These are phyloP conservation scores for Nemapogon koenigi DNA, from an alignment of 2,888 invertebrate genomes.

Conservation along the genomic window DNA sequence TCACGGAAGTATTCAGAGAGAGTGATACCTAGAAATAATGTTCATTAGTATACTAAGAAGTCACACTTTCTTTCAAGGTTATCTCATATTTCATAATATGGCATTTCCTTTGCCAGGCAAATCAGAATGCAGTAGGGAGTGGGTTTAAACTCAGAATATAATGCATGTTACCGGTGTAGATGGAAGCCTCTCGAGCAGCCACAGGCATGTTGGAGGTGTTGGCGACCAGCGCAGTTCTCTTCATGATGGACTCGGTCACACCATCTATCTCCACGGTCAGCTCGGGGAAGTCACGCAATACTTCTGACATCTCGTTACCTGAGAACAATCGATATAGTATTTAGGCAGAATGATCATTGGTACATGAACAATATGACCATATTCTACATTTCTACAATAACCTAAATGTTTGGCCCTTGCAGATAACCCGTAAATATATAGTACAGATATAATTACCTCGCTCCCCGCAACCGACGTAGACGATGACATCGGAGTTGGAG, in stretches of 20 bases:
- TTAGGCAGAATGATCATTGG: too few relatives aligned
- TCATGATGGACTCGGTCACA: slow-evolving; percentile 98
- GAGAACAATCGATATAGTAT: too few relatives aligned
- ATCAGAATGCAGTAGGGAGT: too few relatives aligned
- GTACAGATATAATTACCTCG: slow-evolving; percentile 67
- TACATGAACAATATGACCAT: too few relatives aligned
- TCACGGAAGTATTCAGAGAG: slow-evolving; percentile 99
- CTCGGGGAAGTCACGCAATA: slow-evolving; percentile 98
- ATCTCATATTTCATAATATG: too few relatives aligned
- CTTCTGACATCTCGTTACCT: slow-evolving; percentile 99
- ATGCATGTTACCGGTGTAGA: slow-evolving; percentile 95
- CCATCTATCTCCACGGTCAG: slow-evolving; percentile 97
- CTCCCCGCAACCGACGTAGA: slow-evolving; percentile 99
- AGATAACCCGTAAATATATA: too few relatives aligned
- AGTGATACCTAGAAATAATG: slow-evolving; percentile 96
- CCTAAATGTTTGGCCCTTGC: too few relatives aligned
- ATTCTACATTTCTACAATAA: too few relatives aligned
- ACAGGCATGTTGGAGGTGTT: slow-evolving; percentile 99
- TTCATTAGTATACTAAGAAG: too few relatives aligned
- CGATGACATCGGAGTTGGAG: slow-evolving; percentile 98
- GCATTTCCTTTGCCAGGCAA: too few relatives aligned
- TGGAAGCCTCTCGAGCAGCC: slow-evolving; percentile 99
- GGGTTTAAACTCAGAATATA: too few relatives aligned
- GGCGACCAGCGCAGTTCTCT: slow-evolving; percentile 97
- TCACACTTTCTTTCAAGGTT: too few relatives aligned